Percentiles rank a stretch among this genome's conserved stretches.
These are phyloP conservation scores for Heterodera filipjevi DNA, from an alignment of 2,888 invertebrate genomes.

Conservation along the genomic window DNA sequence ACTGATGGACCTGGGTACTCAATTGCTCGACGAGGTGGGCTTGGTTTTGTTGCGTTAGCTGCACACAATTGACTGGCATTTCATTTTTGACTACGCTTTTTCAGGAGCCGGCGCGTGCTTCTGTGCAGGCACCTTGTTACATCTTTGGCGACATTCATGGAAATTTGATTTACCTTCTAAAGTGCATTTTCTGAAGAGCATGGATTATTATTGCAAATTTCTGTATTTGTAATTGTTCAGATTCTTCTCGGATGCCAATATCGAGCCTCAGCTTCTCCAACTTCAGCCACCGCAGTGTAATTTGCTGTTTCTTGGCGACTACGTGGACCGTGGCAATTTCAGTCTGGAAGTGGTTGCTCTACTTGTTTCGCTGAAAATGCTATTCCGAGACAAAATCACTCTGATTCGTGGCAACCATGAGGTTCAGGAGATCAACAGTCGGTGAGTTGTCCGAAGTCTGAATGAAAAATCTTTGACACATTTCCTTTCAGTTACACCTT, in stretches of 20 bases:
- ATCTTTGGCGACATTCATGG: background rate
- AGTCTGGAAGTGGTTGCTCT: conserved; percentile 27
- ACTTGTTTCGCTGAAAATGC: conserved; percentile 19
- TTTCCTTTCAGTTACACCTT: conserved; percentile 15
- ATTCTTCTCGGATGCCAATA: background rate
- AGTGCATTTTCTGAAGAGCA: background rate
- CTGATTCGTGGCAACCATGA: conserved; percentile 32
- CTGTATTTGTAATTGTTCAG: background rate
- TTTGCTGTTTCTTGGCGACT: conserved; percentile 26
- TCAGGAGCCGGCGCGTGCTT: background rate
- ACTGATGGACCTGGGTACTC: background rate
- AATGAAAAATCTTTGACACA: background rate
- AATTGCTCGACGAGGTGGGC: background rate
- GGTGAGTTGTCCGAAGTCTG: background rate
- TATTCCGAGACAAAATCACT: conserved; percentile 21
- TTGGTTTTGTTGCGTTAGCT: background rate
- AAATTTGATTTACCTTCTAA: background rate
- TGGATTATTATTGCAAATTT: background rate
- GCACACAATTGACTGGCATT: background rate
- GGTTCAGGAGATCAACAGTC: conserved; percentile 4
- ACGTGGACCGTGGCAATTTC: conserved; percentile 27
- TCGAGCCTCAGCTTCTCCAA: background rate
- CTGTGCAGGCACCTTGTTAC: background rate
- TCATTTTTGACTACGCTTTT: background rate
- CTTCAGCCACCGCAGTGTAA: background rate